Evolutionary conservation across 2,113 vertebrate species (phyloP).

Genomic region (Callipepla squamata): DNA sequence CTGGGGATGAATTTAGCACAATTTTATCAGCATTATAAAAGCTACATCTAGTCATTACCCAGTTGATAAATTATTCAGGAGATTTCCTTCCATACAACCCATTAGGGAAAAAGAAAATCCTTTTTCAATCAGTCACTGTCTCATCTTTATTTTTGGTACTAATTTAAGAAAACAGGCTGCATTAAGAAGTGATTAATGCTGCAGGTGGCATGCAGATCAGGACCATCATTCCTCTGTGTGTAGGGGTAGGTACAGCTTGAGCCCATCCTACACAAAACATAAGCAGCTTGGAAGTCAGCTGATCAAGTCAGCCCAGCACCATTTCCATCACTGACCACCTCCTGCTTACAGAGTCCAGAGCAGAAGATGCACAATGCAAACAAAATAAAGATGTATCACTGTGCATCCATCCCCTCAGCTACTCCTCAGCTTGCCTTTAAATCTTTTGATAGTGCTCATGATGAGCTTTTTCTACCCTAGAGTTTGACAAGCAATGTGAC

Average conservation of each 20-base stretch:
- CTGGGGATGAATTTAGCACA: slow-evolving; percentile 38
- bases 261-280: neutral
- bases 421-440: neutral
- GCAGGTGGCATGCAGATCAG: fast-evolving
- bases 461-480: fast-evolving
- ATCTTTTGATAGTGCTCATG: neutral
- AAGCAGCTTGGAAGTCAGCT: neutral
- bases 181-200: slow-evolving; percentile 8
- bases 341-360: neutral
- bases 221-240: neutral
- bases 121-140: slow-evolving; percentile 33
- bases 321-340: neutral
- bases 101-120: slow-evolving; percentile 27
- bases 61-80: slow-evolving; percentile 58
- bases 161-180: neutral
- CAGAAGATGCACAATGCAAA: neutral
- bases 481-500: neutral
- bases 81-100: slow-evolving; percentile 9
- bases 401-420: neutral
- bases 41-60: slow-evolving; percentile 18
- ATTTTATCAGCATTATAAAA: slow-evolving; percentile 43
- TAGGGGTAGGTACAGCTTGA: neutral
- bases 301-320: neutral
- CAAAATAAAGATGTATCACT: neutral
- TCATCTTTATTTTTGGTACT: slow-evolving; percentile 5